A percentile compares a stretch with the other conserved stretches of the same genome.
These are phyloP conservation scores for Collichthys lucidus DNA, from an alignment of 2,113 vertebrate genomes.

Conservation along the genomic window DNA sequence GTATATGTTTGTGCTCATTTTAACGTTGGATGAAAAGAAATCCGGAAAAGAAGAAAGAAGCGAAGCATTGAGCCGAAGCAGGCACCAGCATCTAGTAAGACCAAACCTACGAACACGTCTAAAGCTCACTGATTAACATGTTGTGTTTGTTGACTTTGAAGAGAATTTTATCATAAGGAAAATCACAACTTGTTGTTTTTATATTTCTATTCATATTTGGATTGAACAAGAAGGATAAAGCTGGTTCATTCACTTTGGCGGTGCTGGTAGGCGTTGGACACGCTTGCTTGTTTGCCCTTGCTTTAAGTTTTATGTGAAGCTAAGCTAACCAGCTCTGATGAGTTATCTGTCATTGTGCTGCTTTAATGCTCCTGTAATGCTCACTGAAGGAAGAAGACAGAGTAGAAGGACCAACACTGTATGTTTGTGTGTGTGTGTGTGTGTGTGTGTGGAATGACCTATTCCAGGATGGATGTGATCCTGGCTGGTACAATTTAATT, in stretches of 20 bases:
- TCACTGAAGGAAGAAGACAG: neutral
- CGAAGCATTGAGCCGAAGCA: too few relatives aligned
- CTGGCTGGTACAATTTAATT: conserved; percentile 49
- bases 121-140: neutral
- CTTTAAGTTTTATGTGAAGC: neutral
- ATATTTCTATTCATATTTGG: neutral
- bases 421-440: neutral
- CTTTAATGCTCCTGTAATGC: neutral
- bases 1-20: too few relatives aligned
- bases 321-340: neutral
- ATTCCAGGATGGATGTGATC: conserved; percentile 40
- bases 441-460: conserved; percentile 16
- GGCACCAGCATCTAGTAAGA: too few relatives aligned
- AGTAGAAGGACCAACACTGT: neutral
- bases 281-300: neutral
- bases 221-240: neutral
- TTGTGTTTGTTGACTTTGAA: neutral
- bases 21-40: too few relatives aligned
- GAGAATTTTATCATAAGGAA: neutral
- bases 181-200: neutral
- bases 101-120: too few relatives aligned
- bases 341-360: neutral
- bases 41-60: too few relatives aligned
- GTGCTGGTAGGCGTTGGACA: neutral
- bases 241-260: neutral